Evolutionary conservation across 2,797 vertebrate species (phyloP).

Genomic region (Chelmon rostratus): DNA sequence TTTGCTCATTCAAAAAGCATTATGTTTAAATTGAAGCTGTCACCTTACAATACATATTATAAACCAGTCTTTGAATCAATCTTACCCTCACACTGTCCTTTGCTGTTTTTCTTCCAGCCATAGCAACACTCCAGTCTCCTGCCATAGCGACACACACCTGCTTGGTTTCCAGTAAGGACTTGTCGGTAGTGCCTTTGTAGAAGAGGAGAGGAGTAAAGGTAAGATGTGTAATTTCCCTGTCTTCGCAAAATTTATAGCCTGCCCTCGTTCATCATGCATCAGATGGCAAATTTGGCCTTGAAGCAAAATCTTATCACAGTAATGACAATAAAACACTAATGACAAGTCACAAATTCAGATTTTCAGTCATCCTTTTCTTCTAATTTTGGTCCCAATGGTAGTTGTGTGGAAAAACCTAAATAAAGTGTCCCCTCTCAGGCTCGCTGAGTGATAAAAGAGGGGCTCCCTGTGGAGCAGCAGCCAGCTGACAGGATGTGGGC

Average conservation of each 20-base stretch:
- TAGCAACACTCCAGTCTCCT: constrained; percentile 94
- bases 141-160: constrained; percentile 93
- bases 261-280: not conserved
- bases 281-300: not conserved
- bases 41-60: not conserved
- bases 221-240: constrained; percentile 41
- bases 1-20: not conserved
- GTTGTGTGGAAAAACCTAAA: constrained; percentile 43
- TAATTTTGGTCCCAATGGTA: constrained; percentile 29
- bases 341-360: not conserved
- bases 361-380: constrained; percentile 29
- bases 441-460: constrained; percentile 52
- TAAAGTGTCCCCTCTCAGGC: constrained; percentile 45
- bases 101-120: constrained; percentile 93
- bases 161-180: constrained; percentile 80
- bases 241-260: constrained; percentile 25
- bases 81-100: constrained; percentile 95
- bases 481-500: constrained; percentile 75
- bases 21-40: not conserved
- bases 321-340: not conserved
- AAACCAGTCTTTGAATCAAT: constrained; percentile 1
- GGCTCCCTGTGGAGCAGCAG: constrained; percentile 56
- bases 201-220: constrained; percentile 44
- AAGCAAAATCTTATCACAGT: constrained; percentile 9
- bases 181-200: constrained; percentile 82